Percentiles rank a stretch among this genome's conserved stretches.
phyloP scores from a whole-genome alignment of 2,797 vertebrate genomes.

The Cirrhinus mrigala region DNA sequence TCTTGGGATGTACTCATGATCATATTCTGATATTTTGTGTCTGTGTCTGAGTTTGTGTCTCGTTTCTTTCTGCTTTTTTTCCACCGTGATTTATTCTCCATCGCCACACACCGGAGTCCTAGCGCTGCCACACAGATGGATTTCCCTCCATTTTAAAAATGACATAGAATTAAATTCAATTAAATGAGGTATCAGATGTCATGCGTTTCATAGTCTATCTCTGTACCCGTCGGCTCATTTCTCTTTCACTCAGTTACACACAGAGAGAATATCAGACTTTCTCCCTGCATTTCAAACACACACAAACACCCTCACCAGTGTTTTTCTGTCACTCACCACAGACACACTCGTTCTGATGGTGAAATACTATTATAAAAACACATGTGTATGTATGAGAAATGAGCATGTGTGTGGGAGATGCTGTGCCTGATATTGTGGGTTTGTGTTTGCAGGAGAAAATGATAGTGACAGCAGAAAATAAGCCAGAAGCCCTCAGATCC shows the following conservation, averaged over 20 bases:
- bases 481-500: conserved; percentile 34
- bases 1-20: neutral
- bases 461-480: conserved; percentile 43
- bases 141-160: neutral
- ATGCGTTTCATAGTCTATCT: neutral
- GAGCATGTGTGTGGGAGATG: neutral
- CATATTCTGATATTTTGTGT: neutral
- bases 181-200: neutral
- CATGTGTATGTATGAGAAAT: neutral
- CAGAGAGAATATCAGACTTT: neutral
- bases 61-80: neutral
- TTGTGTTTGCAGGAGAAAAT: conserved; percentile 41
- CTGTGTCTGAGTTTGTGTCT: neutral
- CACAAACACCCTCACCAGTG: neutral
- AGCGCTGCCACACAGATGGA: neutral
- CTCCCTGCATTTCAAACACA: neutral
- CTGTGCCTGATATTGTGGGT: conserved; percentile 10
- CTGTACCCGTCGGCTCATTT: neutral
- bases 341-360: neutral
- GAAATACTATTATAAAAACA: neutral
- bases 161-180: neutral
- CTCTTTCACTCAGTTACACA: neutral
- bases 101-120: neutral
- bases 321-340: neutral
- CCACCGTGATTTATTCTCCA: neutral